Conservation (phyloP, 2,888 invertebrate genomes). For the Tanytarsus gracilentus region DNA sequence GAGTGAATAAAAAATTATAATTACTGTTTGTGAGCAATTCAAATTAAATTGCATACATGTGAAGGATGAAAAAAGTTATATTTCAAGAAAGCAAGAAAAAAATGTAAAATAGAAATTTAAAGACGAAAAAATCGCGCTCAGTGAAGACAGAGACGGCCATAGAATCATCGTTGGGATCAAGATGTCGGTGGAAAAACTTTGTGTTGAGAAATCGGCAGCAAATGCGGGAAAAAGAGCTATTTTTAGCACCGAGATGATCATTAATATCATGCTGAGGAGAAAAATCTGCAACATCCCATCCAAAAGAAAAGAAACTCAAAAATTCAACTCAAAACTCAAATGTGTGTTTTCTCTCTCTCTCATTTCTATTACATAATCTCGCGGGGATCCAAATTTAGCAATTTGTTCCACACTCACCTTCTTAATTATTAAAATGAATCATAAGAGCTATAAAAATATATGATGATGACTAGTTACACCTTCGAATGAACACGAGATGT, state of each 20-base stretch:
- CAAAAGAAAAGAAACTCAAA: not conserved
- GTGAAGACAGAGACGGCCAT: not conserved
- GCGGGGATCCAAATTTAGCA: conserved; percentile 6
- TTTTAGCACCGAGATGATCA: conserved; percentile 6
- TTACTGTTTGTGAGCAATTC: too few relatives aligned
- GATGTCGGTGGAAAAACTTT: not conserved
- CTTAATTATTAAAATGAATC: not conserved
- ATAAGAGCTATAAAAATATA: not conserved
- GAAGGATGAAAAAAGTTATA: too few relatives aligned
- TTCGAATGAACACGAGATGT: too few relatives aligned
- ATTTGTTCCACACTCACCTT: not conserved
- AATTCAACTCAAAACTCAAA: not conserved
- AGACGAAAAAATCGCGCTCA: too few relatives aligned
- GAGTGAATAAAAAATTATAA: too few relatives aligned
- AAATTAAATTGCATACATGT: too few relatives aligned
- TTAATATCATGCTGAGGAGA: not conserved
- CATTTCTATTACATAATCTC: not conserved
- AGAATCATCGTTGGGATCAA: too few relatives aligned
- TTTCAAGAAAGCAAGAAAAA: too few relatives aligned
- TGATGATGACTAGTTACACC: too few relatives aligned
- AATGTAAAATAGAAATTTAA: too few relatives aligned
- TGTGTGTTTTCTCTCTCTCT: not conserved
- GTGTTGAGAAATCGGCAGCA: too few relatives aligned
- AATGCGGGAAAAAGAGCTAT: not conserved
- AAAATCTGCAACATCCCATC: too few relatives aligned